Percentiles rank a stretch among this genome's conserved stretches.
phyloP scores from a whole-genome alignment of 1,140 invertebrate species.

The Notospermus geniculatus region DNA sequence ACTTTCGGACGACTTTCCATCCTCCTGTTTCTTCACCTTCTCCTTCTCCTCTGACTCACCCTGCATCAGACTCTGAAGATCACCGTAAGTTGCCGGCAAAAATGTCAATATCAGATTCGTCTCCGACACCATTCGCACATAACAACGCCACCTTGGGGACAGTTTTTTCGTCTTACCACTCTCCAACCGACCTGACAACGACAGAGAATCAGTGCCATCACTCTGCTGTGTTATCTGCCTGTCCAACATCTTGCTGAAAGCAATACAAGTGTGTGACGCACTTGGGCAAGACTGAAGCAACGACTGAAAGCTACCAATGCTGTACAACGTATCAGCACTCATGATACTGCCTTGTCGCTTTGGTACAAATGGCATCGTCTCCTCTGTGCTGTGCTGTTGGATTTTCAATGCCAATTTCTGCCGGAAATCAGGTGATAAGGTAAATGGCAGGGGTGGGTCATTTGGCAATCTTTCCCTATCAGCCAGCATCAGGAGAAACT shows the following conservation, averaged over 20 bases:
- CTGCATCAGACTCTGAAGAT: conserved; percentile 42
- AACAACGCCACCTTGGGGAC: conserved; percentile 67
- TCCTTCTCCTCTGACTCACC: background rate
- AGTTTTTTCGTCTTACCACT: background rate
- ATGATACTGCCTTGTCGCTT: background rate
- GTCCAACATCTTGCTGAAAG: background rate
- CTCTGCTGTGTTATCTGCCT: background rate
- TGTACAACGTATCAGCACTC: conserved; percentile 1
- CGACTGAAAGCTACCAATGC: background rate
- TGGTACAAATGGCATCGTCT: background rate
- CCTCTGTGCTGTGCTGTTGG: background rate
- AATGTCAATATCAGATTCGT: conserved; percentile 70
- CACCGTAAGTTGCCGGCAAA: conserved; percentile 63
- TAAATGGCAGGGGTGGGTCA: conserved; percentile 12
- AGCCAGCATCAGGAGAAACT: conserved; percentile 60
- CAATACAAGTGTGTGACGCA: background rate
- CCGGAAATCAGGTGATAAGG: background rate
- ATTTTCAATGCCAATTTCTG: background rate
- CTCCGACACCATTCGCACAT: conserved; percentile 64
- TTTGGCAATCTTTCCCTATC: conserved; percentile 28
- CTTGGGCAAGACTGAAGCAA: background rate
- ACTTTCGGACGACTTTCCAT: background rate
- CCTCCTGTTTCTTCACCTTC: background rate
- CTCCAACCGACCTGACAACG: background rate
- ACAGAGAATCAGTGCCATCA: background rate